These are phyloP conservation scores for Aldrovandia affinis DNA, from an alignment of 2,797 vertebrate species.

Conservation along the genomic window DNA sequence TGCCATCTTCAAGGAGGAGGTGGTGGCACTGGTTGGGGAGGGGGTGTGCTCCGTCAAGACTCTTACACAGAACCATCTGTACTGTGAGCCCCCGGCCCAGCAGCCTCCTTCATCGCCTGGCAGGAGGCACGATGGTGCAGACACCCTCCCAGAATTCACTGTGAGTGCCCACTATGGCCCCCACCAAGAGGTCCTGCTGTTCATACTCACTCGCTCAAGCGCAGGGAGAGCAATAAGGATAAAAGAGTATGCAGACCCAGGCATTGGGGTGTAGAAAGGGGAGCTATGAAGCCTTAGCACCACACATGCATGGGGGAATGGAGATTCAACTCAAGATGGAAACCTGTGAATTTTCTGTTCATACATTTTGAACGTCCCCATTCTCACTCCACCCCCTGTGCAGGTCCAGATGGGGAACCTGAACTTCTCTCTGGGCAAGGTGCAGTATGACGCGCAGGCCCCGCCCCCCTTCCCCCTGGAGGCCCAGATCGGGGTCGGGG, in stretches of 20 bases:
- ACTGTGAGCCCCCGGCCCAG: conserved; percentile 88
- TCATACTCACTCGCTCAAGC: not conserved
- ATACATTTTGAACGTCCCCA: not conserved
- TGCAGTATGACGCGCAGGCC: conserved; percentile 89
- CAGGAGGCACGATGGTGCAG: conserved; percentile 77
- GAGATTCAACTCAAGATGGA: not conserved
- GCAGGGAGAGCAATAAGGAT: not conserved
- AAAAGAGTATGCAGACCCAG: not conserved
- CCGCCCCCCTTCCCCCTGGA: conserved; percentile 87
- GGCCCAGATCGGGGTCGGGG: conserved; percentile 91
- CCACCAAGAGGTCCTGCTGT: not conserved
- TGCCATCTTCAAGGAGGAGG: conserved; percentile 92
- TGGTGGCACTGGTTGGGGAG: conserved; percentile 89
- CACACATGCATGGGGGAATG: not conserved
- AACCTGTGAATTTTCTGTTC: not conserved
- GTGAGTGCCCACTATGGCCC: conserved; percentile 65
- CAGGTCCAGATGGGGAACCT: conserved; percentile 95
- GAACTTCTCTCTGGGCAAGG: conserved; percentile 86
- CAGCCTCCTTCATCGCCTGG: conserved; percentile 76
- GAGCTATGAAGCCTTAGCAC: not conserved
- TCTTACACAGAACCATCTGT: conserved; percentile 88
- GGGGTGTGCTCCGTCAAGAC: conserved; percentile 91
- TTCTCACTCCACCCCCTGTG: not conserved
- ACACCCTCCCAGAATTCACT: conserved; percentile 88
- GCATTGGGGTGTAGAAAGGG: not conserved